phyloP scores from a whole-genome alignment of 2,797 vertebrate genomes.

The Myotis daubentonii region DNA sequence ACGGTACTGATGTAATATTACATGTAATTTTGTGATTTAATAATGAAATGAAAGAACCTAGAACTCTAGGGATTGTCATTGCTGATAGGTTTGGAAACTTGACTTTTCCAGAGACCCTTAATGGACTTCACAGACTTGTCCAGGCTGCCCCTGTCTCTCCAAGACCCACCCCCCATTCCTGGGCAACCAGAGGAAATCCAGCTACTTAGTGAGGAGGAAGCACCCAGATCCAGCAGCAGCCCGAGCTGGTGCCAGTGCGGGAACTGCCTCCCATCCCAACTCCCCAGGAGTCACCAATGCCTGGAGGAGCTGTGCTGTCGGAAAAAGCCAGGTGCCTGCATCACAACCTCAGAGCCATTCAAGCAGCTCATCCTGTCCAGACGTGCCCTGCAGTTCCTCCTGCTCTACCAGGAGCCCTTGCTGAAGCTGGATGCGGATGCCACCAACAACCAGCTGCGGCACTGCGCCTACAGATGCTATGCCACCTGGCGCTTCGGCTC shows the following conservation, averaged over 20 bases:
- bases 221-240: neutral
- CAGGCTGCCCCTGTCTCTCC: slow-evolving; percentile 9
- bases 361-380: slow-evolving; percentile 84
- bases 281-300: slow-evolving; percentile 36
- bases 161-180: fast-evolving
- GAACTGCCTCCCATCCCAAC: slow-evolving; percentile 65
- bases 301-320: slow-evolving; percentile 90
- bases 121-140: slow-evolving; percentile 56
- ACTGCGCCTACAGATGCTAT: slow-evolving; percentile 88
- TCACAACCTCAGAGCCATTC: slow-evolving; percentile 86
- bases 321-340: slow-evolving; percentile 78
- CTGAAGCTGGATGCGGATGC: slow-evolving; percentile 25
- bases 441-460: slow-evolving; percentile 77
- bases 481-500: slow-evolving; percentile 88
- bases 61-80: neutral
- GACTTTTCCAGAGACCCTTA: slow-evolving; percentile 78
- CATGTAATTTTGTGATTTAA: neutral
- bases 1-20: neutral
- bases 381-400: slow-evolving; percentile 81
- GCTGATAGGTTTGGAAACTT: slow-evolving; percentile 50
- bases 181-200: neutral
- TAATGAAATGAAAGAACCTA: neutral
- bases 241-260: slow-evolving; percentile 87
- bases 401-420: slow-evolving; percentile 89
- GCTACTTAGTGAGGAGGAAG: fast-evolving